These are phyloP conservation scores for Heterotis niloticus DNA, from an alignment of 2,113 vertebrate species.

Conservation along the genomic window DNA sequence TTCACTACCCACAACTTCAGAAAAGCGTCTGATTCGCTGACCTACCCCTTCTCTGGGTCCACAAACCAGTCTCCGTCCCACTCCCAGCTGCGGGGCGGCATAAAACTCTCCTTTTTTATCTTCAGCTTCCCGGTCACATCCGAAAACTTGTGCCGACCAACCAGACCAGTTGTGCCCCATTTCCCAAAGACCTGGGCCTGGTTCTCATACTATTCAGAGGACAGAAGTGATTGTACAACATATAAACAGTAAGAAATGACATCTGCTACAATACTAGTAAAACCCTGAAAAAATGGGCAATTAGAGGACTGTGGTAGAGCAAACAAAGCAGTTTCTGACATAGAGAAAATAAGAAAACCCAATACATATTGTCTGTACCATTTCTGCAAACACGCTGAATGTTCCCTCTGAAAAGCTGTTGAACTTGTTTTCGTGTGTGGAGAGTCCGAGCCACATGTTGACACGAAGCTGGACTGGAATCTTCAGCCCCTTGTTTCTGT, in stretches of 20 bases:
- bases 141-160: slow-evolving; percentile 85
- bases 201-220: slow-evolving; percentile 84
- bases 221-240: neutral
- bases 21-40: no score
- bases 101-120: slow-evolving; percentile 86
- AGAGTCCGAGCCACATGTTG: slow-evolving; percentile 93
- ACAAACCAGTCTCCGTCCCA: slow-evolving; percentile 91
- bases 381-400: slow-evolving; percentile 90
- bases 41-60: slow-evolving; percentile 87
- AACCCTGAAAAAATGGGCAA: no score
- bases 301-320: no score
- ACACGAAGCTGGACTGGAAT: slow-evolving; percentile 80
- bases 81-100: slow-evolving; percentile 92
- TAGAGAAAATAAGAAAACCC: no score
- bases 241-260: no score
- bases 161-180: slow-evolving; percentile 91
- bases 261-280: no score
- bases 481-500: slow-evolving; percentile 75
- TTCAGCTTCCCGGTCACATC: slow-evolving; percentile 96
- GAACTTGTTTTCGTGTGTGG: slow-evolving; percentile 86
- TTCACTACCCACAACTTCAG: slow-evolving; percentile 19
- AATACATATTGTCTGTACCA: slow-evolving; percentile 64
- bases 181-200: slow-evolving; percentile 89
- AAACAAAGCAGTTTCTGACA: no score
- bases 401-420: slow-evolving; percentile 88